Evolutionary conservation across 92 coral and sea anemone species (phyloP).

Genomic region (Phenganax marumi): DNA sequence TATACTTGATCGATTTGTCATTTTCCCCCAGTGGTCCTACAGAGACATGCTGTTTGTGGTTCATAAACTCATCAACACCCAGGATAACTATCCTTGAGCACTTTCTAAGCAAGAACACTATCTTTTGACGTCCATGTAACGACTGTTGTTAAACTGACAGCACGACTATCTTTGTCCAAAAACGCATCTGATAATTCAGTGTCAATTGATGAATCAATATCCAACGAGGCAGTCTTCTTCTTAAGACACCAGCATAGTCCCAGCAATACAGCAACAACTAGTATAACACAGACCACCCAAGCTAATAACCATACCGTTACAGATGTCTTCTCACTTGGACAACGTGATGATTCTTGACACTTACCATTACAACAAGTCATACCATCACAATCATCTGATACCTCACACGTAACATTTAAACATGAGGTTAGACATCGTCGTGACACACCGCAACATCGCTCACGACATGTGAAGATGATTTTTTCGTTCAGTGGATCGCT

Average conservation of each 20-base stretch:
- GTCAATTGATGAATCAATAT: neutral
- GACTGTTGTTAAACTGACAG: constrained; percentile 11
- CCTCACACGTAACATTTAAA: constrained; percentile 20
- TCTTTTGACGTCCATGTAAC: constrained; percentile 27
- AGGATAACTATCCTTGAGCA: neutral
- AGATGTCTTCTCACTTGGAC: neutral
- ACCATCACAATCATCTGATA: constrained; percentile 17
- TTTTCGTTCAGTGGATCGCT: constrained; percentile 7
- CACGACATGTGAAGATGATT: neutral
- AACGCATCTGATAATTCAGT: constrained; percentile 23
- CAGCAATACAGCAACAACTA: constrained; percentile 12
- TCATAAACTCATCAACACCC: neutral
- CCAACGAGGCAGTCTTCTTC: constrained; percentile 5
- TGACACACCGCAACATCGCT: constrained; percentile 16
- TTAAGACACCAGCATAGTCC: constrained; percentile 31
- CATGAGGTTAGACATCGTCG: constrained; percentile 14
- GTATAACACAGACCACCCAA: constrained; percentile 11
- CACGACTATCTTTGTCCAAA: constrained; percentile 1
- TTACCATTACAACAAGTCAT: constrained; percentile 9
- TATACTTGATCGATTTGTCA: too few species aligned
- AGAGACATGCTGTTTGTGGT: neutral
- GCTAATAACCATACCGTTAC: constrained; percentile 9
- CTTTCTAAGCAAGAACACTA: constrained; percentile 5
- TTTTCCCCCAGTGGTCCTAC: too few species aligned
- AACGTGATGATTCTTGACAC: constrained; percentile 1